Evolutionary conservation across 2,113 vertebrate genomes (phyloP).

Genomic region (Dicaeum eximium): DNA sequence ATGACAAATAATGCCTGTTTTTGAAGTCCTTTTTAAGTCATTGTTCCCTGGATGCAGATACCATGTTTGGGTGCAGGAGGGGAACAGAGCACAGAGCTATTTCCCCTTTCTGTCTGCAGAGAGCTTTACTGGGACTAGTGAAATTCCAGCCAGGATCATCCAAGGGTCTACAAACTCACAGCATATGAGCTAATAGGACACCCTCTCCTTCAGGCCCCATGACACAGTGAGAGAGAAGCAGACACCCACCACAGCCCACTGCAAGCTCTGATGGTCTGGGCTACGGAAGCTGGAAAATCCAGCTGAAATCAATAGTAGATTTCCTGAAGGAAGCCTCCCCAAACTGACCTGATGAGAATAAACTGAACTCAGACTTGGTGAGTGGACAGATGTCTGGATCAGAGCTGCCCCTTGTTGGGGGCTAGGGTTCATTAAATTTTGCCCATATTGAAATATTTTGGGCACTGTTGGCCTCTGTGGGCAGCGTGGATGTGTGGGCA

Average conservation of each 20-base stretch:
- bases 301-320: not conserved
- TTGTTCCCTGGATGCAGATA: constrained; percentile 64
- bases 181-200: not conserved
- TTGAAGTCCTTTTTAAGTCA: constrained; percentile 72
- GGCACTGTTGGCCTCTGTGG: not conserved
- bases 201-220: not conserved
- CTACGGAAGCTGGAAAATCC: not conserved
- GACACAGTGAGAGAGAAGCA: not conserved
- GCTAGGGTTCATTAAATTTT: not conserved
- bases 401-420: not conserved
- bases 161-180: not conserved
- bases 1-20: constrained; percentile 76
- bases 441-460: not conserved
- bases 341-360: not conserved
- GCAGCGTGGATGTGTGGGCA: not conserved
- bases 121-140: constrained; percentile 27
- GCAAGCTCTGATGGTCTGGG: not conserved
- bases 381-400: not conserved
- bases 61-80: constrained; percentile 59
- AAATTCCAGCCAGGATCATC: constrained; percentile 34
- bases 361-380: not conserved
- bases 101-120: constrained; percentile 43
- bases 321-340: not conserved
- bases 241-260: not conserved
- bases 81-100: constrained; percentile 35